Evolutionary conservation across 2,888 invertebrate genomes (phyloP).

Genomic region (Pachycephus smyrnensis): DNA sequence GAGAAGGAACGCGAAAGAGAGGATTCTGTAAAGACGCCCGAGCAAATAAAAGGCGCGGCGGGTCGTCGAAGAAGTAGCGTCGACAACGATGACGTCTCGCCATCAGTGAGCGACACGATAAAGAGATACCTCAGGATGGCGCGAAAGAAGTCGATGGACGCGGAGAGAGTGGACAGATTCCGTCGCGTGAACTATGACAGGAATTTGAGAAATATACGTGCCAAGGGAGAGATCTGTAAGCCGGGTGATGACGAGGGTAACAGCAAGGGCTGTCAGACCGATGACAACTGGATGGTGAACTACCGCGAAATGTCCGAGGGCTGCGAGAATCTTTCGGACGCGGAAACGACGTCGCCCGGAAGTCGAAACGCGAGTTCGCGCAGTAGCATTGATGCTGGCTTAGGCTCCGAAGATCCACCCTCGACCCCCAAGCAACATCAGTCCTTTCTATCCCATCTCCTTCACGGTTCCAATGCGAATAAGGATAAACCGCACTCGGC

Average conservation of each 20-base stretch:
- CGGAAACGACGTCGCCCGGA: constrained; percentile 62
- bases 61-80: constrained; percentile 80
- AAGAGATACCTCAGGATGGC: constrained; percentile 89
- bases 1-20: constrained; percentile 67
- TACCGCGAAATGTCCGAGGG: constrained; percentile 69
- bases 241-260: constrained; percentile 83
- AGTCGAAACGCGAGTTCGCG: constrained; percentile 70
- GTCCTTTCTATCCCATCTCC: constrained; percentile 74
- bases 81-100: constrained; percentile 86
- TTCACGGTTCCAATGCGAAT: constrained; percentile 69
- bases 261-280: constrained; percentile 82
- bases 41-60: constrained; percentile 55
- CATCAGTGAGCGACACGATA: constrained; percentile 88
- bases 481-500: constrained; percentile 69
- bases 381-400: constrained; percentile 69
- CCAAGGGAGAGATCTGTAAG: constrained; percentile 80
- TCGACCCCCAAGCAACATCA: constrained; percentile 71
- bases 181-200: constrained; percentile 90
- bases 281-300: constrained; percentile 79
- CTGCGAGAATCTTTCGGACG: constrained; percentile 51
- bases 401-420: constrained; percentile 63
- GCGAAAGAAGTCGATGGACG: constrained; percentile 86
- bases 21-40: constrained; percentile 68
- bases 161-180: constrained; percentile 84
- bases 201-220: constrained; percentile 85